A percentile compares a stretch with the other conserved stretches of the same genome.
These are phyloP conservation scores for Drepanosiphum platanoidis DNA, from an alignment of 2,888 invertebrate species.

Conservation along the genomic window DNA sequence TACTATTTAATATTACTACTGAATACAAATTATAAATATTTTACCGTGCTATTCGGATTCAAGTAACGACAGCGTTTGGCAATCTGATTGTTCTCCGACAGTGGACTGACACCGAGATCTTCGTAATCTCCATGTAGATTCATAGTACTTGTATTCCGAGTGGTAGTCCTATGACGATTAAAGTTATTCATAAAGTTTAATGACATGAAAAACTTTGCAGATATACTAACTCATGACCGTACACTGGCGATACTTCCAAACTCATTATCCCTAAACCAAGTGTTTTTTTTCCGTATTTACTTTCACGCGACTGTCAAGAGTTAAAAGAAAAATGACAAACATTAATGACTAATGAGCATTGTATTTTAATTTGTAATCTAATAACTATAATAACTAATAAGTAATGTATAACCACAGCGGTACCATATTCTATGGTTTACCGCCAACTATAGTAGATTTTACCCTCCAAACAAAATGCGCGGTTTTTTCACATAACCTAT, in stretches of 20 bases:
- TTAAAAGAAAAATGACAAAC: no score
- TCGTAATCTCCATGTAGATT: slow-evolving; percentile 21
- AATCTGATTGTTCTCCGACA: background rate
- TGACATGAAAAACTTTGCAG: background rate
- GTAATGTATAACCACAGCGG: no score
- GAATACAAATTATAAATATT: background rate
- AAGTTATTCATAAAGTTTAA: background rate
- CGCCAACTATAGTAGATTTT: background rate
- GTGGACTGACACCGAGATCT: slow-evolving; percentile 33
- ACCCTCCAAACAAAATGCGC: slow-evolving; percentile 35
- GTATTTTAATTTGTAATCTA: background rate
- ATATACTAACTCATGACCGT: background rate
- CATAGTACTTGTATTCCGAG: background rate
- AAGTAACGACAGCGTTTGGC: slow-evolving; percentile 45
- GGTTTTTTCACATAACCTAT: slow-evolving; percentile 43
- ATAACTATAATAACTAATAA: no score
- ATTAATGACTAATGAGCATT: background rate
- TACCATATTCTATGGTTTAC: no score
- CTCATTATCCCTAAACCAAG: background rate
- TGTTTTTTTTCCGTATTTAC: background rate
- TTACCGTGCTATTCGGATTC: slow-evolving; percentile 44
- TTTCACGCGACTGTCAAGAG: no score
- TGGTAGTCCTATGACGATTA: background rate
- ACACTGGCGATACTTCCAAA: background rate
- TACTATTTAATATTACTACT: no score